phyloP scores from a whole-genome alignment of 2,888 invertebrate genomes.

The Polyommatus iphigenia region DNA sequence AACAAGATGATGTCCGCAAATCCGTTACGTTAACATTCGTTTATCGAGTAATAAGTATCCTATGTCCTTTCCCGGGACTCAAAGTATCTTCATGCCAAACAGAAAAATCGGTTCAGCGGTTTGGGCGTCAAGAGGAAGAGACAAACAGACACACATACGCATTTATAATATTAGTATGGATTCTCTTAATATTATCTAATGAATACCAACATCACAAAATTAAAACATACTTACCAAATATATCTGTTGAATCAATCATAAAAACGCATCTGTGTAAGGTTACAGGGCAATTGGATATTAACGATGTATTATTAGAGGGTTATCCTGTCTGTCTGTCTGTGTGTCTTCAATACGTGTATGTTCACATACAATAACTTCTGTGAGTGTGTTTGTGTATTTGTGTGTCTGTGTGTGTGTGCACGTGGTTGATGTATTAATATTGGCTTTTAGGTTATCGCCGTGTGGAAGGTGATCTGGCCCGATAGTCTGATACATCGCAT shows the following conservation, averaged over 20 bases:
- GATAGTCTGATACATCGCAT: conserved; percentile 70
- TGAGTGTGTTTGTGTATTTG: conserved; percentile 17
- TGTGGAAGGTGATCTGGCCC: conserved; percentile 78
- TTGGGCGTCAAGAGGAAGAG: too few species aligned
- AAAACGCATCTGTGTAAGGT: conserved; percentile 17
- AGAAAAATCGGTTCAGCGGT: too few species aligned
- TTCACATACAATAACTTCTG: not conserved
- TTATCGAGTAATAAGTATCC: too few species aligned
- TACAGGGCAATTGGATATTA: conserved; percentile 11
- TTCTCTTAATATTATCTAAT: too few species aligned
- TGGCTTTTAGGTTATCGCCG: conserved; percentile 78
- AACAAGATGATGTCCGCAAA: too few species aligned
- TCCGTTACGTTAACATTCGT: too few species aligned
- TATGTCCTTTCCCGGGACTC: too few species aligned
- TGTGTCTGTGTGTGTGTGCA: conserved; percentile 14
- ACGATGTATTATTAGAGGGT: conserved; percentile 22
- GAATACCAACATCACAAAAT: not conserved
- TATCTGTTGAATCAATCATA: not conserved
- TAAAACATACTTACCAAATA: not conserved
- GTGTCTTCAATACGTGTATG: too few species aligned
- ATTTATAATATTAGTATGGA: too few species aligned
- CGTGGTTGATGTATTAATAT: conserved; percentile 74
- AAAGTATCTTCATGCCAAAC: too few species aligned
- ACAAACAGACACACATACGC: too few species aligned
- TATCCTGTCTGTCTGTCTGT: conserved; percentile 7